Evolutionary conservation across 2,113 vertebrate species (phyloP), one percentile per base, ranked within the genome.

Genomic region (Chlorodrepanis virens): DNA sequence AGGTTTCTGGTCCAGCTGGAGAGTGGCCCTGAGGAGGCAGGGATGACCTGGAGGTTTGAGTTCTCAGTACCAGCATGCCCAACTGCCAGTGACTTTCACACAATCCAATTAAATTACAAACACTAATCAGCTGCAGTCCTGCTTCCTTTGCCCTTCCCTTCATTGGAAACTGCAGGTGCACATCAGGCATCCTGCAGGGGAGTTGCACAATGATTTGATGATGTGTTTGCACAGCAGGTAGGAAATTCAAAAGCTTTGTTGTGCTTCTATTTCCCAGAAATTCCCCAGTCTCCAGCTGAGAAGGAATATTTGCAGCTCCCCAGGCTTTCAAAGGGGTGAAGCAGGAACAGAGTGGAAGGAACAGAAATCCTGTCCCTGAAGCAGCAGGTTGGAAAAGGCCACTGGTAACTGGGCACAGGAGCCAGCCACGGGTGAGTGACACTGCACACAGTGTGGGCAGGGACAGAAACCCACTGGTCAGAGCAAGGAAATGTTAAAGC

Each of bases 201-300:
- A 57, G 31, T 1, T 35, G 39, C 86, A 64, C 47, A 0, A 50
- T 75, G 60, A 16, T 11, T 70, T 50, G 27, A 56, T 61, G 70
- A 33, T 72, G 50, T 39, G 82, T 54, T 81, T 75, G 90, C 53
- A 57, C 69, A 81, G 78, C 59, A 75, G 81, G 79, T 31, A 45
- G 68, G 33, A 69, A 67, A 56, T 67, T 70, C 60, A 50, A 8
- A 84, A 70, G 65, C 93, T 92, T 44, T 59, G 35, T 52, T 75
- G 56, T 87, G 72, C 47, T 94, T 89, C 79, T 64, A 12, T 89
- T 89, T 94, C 49, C 56, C 69, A 91, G 92, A 89, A 81, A 29
- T 47, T 42, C 60, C 61, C 39, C 60, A 86, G 83, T 18, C 60
- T 80, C 75, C 76, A 69, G 44, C 64, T 19, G 45, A 70, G 80